phyloP scores from a whole-genome alignment of 2,797 vertebrate genomes.

The Xenopus petersii region DNA sequence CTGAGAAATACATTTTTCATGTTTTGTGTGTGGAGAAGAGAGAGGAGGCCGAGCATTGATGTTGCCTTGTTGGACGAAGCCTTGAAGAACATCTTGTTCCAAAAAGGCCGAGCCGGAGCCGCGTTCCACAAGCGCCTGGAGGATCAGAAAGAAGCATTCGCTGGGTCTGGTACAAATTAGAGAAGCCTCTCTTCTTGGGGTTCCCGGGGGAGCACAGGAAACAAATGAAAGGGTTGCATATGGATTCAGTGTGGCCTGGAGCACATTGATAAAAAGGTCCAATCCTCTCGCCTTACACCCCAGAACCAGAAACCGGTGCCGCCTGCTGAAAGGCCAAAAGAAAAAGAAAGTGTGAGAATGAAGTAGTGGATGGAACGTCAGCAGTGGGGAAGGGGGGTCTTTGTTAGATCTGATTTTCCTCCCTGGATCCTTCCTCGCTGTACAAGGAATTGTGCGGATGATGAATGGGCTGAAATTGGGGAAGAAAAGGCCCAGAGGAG shows the following conservation, averaged over 20 bases:
- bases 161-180: conserved; percentile 67
- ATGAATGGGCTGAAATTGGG: conserved; percentile 62
- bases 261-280: conserved; percentile 58
- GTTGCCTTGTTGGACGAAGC: conserved; percentile 42
- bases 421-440: conserved; percentile 32
- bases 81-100: conserved; percentile 54
- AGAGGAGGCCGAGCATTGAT: conserved; percentile 43
- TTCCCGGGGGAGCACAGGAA: conserved; percentile 48
- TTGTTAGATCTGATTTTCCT: conserved; percentile 40
- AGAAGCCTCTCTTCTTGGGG: conserved; percentile 56
- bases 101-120: conserved; percentile 55
- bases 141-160: conserved; percentile 52
- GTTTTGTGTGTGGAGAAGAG: conserved; percentile 2
- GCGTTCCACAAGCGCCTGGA: conserved; percentile 53
- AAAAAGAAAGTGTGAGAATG: conserved; percentile 71
- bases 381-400: conserved; percentile 37
- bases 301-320: conserved; percentile 64
- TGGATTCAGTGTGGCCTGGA: conserved; percentile 57
- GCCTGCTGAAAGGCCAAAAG: conserved; percentile 67
- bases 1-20: conserved; percentile 45
- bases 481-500: background rate
- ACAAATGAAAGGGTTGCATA: conserved; percentile 47
- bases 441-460: conserved; percentile 53
- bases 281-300: conserved; percentile 27
- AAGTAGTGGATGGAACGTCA: conserved; percentile 62